These are phyloP conservation scores for Phengaris alcon DNA, from an alignment of 2,888 invertebrate genomes.

Conservation along the genomic window DNA sequence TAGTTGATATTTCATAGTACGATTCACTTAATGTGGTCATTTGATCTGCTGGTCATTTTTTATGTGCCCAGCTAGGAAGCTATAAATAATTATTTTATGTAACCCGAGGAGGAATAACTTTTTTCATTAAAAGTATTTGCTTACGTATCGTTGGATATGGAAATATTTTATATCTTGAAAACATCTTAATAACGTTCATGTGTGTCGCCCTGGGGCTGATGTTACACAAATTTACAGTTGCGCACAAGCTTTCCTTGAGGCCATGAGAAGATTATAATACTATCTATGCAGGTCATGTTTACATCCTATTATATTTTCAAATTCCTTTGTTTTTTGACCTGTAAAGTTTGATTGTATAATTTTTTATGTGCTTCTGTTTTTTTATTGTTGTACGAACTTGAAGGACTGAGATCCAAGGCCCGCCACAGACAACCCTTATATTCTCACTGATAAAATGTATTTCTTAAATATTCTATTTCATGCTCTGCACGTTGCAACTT, in stretches of 20 bases:
- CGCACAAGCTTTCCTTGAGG: conserved; percentile 5
- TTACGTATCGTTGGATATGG: not conserved
- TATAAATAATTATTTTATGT: not conserved
- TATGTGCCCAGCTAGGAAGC: not conserved
- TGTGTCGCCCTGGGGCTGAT: not conserved
- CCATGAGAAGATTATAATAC: not conserved
- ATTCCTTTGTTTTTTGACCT: not conserved
- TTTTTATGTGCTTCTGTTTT: too few relatives aligned
- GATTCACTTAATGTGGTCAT: too few relatives aligned
- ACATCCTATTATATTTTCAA: not conserved
- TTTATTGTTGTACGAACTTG: too few relatives aligned
- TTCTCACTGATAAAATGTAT: too few relatives aligned
- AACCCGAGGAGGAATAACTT: not conserved
- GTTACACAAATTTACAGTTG: conserved; percentile 17
- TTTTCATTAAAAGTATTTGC: conserved; percentile 19
- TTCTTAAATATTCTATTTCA: too few relatives aligned
- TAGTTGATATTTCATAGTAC: too few relatives aligned
- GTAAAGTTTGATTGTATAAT: not conserved
- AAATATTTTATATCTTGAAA: conserved; percentile 18
- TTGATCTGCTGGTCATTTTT: too few relatives aligned
- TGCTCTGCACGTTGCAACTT: too few relatives aligned
- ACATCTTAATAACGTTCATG: conserved; percentile 3
- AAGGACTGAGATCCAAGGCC: too few relatives aligned
- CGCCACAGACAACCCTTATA: too few relatives aligned
- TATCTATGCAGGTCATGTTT: not conserved